Conservation (phyloP, 2,113 vertebrate species). For the Peromyscus maniculatus region DNA sequence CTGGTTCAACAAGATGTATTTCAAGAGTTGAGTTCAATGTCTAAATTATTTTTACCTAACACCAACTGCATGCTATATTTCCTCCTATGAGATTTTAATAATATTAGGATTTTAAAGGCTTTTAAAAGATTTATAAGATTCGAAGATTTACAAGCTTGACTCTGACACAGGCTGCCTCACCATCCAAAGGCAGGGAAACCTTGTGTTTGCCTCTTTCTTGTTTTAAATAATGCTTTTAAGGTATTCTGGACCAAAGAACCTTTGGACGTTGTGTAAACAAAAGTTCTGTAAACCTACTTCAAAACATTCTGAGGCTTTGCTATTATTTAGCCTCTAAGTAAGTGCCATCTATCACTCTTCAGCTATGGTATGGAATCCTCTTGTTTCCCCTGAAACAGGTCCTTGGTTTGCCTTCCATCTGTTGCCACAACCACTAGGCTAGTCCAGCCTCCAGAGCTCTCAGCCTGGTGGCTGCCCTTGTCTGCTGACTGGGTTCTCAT, state of each 20-base stretch:
- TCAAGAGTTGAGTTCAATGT: neutral
- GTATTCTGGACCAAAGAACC: neutral
- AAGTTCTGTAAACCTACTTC: conserved; percentile 2
- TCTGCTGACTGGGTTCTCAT: neutral
- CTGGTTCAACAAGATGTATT: neutral
- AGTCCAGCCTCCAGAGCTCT: neutral
- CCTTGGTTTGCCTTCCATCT: neutral
- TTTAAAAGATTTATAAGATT: neutral
- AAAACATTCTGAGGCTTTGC: neutral
- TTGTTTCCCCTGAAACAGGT: neutral
- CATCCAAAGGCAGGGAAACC: neutral
- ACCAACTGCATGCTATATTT: neutral
- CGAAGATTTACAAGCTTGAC: conserved; percentile 3
- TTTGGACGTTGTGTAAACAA: neutral
- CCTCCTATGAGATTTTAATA: conserved; percentile 4
- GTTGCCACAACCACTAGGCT: accelerated
- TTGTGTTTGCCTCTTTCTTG: neutral
- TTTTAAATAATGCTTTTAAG: conserved; percentile 13
- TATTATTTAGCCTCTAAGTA: neutral
- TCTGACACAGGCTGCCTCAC: neutral
- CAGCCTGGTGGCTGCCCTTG: accelerated
- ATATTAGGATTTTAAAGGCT: conserved; percentile 29
- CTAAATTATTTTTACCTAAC: neutral
- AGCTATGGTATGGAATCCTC: neutral
- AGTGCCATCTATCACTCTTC: neutral